Base-by-base conservation (phyloP, 2,888 invertebrate genomes). In the Teleiodes luculella region DNA sequence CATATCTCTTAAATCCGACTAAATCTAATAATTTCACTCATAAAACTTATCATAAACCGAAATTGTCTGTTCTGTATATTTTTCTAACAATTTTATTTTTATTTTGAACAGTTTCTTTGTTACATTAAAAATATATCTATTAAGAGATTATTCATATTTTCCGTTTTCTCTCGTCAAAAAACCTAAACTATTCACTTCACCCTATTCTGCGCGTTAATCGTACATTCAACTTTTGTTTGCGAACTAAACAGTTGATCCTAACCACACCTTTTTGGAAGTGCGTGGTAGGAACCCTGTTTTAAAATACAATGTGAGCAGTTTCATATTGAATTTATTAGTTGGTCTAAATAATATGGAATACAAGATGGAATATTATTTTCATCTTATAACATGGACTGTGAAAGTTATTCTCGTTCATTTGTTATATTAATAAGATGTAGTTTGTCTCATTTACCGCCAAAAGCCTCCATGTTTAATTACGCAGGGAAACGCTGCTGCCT, bases 201-300 rank as follows among this genome's bases (percentile, higher is more conserved):
- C 54, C 51, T 55, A 46, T 28, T n/a, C 3, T 14, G 30, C 14
- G 18, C 43, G 73, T 81, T 71, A 77, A 72, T 66, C 74, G 81
- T 74, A 52, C 72, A 60, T 65, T 69, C 70, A 78, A 74, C 79
- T 65, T 61, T 55, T 64, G 66, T 67, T 63, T 58, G 57, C 65
- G 67, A 64, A 64, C 61, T 65, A 68, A 66, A 56, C 55, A 20
- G 57, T 62, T 70, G 68, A 72, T 76, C 75, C 72, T 65, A 66
- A 64, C 59, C 57, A 59, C 67, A 60, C 72, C 76, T 72, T 77
- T 77, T 76, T 49, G 72, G 75, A 66, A 66, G 64, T 58, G 76
- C 76, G 78, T 78, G 76, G 78, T 76, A 65, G 61, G 41, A 31
- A 33, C 31, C 51, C 35, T 20, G 35, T 30, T 43, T 13, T n/a